Conservation (phyloP, 2,888 invertebrate species). For the Dasypogon diadema region DNA sequence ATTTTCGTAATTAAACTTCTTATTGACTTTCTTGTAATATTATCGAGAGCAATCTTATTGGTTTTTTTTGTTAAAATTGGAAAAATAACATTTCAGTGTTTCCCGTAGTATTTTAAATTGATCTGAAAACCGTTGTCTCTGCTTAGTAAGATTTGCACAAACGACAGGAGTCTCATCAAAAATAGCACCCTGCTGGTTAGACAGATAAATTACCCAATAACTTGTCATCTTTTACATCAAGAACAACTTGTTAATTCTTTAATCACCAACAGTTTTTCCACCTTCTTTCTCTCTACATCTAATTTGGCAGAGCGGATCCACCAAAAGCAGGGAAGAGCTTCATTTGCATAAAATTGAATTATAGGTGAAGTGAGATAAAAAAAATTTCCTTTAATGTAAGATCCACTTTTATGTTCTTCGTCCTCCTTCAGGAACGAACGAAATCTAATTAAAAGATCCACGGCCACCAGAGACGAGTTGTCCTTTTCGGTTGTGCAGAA, state of each 20-base stretch:
- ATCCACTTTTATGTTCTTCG: background rate
- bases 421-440: background rate
- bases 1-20: too few species aligned
- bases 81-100: too few species aligned
- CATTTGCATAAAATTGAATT: slow-evolving; percentile 17
- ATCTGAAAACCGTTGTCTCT: too few species aligned
- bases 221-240: slow-evolving; percentile 14
- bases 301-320: background rate
- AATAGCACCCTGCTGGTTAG: background rate
- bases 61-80: too few species aligned
- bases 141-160: too few species aligned
- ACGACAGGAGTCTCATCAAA: background rate
- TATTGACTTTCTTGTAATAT: too few species aligned
- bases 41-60: too few species aligned
- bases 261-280: background rate
- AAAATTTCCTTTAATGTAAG: background rate
- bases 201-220: slow-evolving; percentile 12
- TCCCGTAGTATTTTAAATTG: too few species aligned
- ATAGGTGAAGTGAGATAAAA: background rate
- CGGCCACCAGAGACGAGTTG: slow-evolving; percentile 5
- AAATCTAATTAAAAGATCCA: slow-evolving; percentile 1
- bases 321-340: background rate
- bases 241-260: slow-evolving; percentile 14
- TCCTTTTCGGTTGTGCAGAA: background rate
- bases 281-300: background rate